Evolutionary conservation across 2,888 invertebrate genomes (phyloP), one percentile per base, ranked within the genome.

Genomic region (Calameuta pallipes): DNA sequence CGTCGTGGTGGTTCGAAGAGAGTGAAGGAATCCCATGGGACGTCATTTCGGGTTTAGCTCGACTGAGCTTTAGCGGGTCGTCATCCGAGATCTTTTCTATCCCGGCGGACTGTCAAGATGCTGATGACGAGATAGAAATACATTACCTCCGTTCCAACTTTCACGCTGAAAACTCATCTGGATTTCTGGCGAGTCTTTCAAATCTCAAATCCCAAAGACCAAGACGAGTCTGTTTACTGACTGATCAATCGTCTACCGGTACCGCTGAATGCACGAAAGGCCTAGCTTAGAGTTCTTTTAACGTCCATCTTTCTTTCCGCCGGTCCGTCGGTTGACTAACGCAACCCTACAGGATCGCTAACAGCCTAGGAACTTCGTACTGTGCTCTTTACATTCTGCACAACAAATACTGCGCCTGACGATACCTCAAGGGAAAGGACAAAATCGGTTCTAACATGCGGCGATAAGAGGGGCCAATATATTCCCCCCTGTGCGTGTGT

Each of bases 41-140:
- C 15, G 12, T 71, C 71, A 71, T 71, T 71, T 71, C 71, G 71
- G 31, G 71, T 71, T 71, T 34, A 34, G 71, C 13, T 23, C 31
- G 71, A 71, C 13, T 71, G 31, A 31, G 33, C 15, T 71, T 71
- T 30, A 71, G 71, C 33, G 31, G 31, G 15, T 71, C 71, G 71
- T 31, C 31, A 71, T 56, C 12, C 31, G 71, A 71, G 71, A 34
- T 34, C 33, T 34, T 34, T 34, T 71, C 30, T 34, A 33, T 34
- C 31, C n/a, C 31, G 31, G 71, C 71, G 71, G 23, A 71, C 71
- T 71, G 71, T 71, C 71, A 71, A 71, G 71, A 71, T 71, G 31
- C 71, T 34, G 71, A 71, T 71, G 31, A 71, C 71, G 33, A 71
- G 71, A 71, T 71, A 71, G 71, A 71, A 71, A 71, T 71, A 71